phyloP scores from a whole-genome alignment of 1,140 invertebrate genomes.

The Rhynchophorus ferrugineus region DNA sequence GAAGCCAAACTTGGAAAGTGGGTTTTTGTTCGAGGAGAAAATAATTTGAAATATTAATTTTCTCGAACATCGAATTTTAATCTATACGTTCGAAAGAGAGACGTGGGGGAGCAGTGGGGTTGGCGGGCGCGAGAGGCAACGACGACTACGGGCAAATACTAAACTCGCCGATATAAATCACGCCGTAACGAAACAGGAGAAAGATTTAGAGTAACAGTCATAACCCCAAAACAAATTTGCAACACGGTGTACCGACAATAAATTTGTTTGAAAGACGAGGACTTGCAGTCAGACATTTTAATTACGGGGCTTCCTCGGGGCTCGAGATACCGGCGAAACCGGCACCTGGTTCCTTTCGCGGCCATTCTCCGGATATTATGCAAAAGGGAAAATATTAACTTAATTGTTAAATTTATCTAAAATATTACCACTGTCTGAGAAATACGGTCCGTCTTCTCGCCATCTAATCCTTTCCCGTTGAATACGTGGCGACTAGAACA shows the following conservation, averaged over 20 bases:
- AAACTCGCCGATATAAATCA: slow-evolving; percentile 12
- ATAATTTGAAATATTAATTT: too few species aligned
- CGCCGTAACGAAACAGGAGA: slow-evolving; percentile 10
- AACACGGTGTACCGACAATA: slow-evolving; percentile 34
- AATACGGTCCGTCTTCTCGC: too few species aligned
- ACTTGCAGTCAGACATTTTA: slow-evolving; percentile 35
- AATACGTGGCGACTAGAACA: too few species aligned
- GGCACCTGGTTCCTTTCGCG: slow-evolving; percentile 27
- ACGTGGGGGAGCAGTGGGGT: too few species aligned
- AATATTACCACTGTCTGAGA: too few species aligned
- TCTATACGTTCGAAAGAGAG: background rate
- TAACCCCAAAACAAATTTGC: slow-evolving; percentile 35
- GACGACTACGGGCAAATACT: background rate
- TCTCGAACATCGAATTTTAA: background rate
- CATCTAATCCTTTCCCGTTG: too few species aligned
- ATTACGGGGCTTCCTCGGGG: slow-evolving; percentile 26
- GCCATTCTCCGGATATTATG: background rate
- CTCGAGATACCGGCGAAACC: slow-evolving; percentile 13
- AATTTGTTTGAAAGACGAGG: slow-evolving; percentile 35
- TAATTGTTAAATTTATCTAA: background rate
- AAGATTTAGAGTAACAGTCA: slow-evolving; percentile 32
- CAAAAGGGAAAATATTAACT: background rate
- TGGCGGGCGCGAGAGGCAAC: too few species aligned
- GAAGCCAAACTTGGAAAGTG: too few species aligned
- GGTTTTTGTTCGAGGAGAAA: too few species aligned